Base-by-base conservation (phyloP, 2,888 invertebrate genomes). In the Catocala nupta region DNA sequence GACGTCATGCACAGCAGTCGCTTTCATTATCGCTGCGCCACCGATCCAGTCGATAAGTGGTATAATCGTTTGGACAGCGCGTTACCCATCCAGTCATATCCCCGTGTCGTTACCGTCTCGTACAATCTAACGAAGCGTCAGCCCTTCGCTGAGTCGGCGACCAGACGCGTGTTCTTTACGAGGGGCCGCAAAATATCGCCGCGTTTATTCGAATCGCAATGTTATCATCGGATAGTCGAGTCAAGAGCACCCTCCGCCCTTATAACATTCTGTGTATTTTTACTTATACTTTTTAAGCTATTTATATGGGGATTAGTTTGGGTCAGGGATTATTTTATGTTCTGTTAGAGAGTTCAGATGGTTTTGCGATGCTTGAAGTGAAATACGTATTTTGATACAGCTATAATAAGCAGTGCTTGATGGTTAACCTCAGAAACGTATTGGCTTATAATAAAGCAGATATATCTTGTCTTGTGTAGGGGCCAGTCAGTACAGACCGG, bases 151-250 rank as follows among this genome's bases (percentile, higher is more conserved):
- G 89, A 89, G 75, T 84, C 82, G 78, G 78, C 84, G 75, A 65
- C 76, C 74, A 74, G 75, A 80, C 84, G 89, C 86, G 88, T 89
- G 89, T 87, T 81, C 83, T 88, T 90, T 90, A 90, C 82, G 89
- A 88, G 80, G 75, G 77, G 54, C 76, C 84, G 78, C 87, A 83
- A 86, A 87, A 88, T 88, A 81, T 81, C 73, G 63, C 65, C 77
- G 67, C 75, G 74, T 88, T 90, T 87, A 88, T 89, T 88, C 83
- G 85, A 88, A 87, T 87, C 86, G 77, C 82, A 81, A 86, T 85
- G 85, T 85, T 88, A 89, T 90, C 88, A 86, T 85, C 77, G 75
- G 70, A 73, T 66, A 58, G 55, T 73, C 44, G 61, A 45, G 13
- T 33, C 42, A n/a, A 16, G 53, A 34, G 54, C 13, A 34, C 45